Base-by-base conservation (phyloP, 1,140 invertebrate species). In the Apis florea region DNA sequence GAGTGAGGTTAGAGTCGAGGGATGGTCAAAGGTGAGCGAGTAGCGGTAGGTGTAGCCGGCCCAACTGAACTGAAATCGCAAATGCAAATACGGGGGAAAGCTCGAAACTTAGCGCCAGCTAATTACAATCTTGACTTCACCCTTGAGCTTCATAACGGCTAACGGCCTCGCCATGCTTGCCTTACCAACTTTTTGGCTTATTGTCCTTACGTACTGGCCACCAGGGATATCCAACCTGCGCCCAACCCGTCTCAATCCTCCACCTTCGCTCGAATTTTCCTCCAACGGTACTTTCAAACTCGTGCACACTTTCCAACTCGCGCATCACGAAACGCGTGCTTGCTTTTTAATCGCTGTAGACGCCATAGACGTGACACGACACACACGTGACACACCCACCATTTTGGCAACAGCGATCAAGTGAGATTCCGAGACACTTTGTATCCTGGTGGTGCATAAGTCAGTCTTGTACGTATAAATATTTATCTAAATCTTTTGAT, bases 41-140 rank as follows among this genome's bases (percentile, higher is more conserved):
- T n/a, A 4, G 59, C 31, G 31, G 15, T 10, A 26, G 59, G 61
- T 31, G 21, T 69, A 56, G 70, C 40, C 54, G 67, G 58, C 21
- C 47, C 53, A n/a, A 13, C 54, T 40, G 53, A 54, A 31, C 70
- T 40, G 70, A 78, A 76, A 86, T 85, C 83, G 83, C 85, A 40
- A 40, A 91, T 91, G 90, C 91, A 91, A 93, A 93, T 92, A 91
- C 89, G 83, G 82, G 67, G 84, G 91, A 91, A 92, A 91, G 85
- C 90, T 92, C 90, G 89, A 92, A 93, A 93, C 92, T 93, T 93
- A 89, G 90, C 86, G 89, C 85, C 72, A 84, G 91, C 92, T 93
- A 93, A 93, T 93, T 92, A 92, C 92, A 93, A 93, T 93, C 92
- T 93, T 92, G 91, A 93, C 91, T 92, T 92, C 89, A 92, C 91